Conservation (phyloP, 1,140 invertebrate genomes). For the Caenorhabditis latens region DNA sequence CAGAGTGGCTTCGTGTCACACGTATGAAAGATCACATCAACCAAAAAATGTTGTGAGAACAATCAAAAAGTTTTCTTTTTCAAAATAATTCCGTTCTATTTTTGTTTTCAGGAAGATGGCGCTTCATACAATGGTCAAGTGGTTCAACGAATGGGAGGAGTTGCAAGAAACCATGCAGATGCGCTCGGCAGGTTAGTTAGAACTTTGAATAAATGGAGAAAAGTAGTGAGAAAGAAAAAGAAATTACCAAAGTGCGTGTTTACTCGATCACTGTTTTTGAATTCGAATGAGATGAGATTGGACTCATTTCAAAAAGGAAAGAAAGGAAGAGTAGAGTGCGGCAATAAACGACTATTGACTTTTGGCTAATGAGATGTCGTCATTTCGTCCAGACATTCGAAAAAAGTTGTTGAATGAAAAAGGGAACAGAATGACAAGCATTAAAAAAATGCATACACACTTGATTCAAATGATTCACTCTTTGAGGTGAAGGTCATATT, state of each 20-base stretch:
- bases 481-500: background rate
- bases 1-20: conserved; percentile 4
- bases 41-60: background rate
- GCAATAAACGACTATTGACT: no score
- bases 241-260: no score
- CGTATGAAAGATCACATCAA: background rate
- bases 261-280: background rate
- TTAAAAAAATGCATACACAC: background rate
- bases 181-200: conserved; percentile 82
- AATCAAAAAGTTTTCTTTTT: background rate
- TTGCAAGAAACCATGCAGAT: conserved; percentile 91
- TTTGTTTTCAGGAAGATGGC: conserved; percentile 83
- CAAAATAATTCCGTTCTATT: background rate
- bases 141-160: conserved; percentile 85
- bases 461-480: background rate
- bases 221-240: background rate
- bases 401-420: no score
- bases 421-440: no score
- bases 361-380: no score
- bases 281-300: no score
- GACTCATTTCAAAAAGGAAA: no score
- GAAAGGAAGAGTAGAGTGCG: no score
- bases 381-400: no score
- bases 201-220: background rate
- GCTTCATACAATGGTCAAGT: conserved; percentile 84